Evolutionary conservation across 2,113 vertebrate genomes (phyloP), one percentile per base, ranked within the genome.

Genomic region (Struthio camelus): DNA sequence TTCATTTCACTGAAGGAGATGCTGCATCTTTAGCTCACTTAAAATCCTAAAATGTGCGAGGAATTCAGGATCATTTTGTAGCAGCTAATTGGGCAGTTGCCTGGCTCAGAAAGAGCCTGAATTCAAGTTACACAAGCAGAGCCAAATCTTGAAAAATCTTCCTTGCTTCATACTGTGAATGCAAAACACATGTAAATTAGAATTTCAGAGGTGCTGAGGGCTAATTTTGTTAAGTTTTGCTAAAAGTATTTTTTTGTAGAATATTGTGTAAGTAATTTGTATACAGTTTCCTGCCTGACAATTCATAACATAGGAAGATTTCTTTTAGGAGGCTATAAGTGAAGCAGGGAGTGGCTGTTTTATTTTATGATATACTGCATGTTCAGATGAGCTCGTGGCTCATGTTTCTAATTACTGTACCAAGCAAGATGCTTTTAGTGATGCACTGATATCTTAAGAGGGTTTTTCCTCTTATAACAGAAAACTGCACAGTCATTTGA

Each of bases 361-460:
- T 79, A 36, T 51, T 67, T 85, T 69, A 32, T 15, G 67, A 19
- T 70, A 64, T 71, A 93, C 59, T 85, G 34, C 65, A 38, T 28
- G 34, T 93, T 93, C 65, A 65, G 44, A 75, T 80, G 42, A 95
- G 83, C 58, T 65, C 53, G 61, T 90, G 23, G 27, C 34, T 95
- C 42, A 40, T 71, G n/a, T 85, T 94, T 93, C 67, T 94, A 23
- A 80, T 78, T 90, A 62, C 22, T 24, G 73, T 25, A 79, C 7
- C 28, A 89, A 80, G 59, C 16, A 95, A 96, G 70, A 80, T 83
- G 59, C 3, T 96, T 94, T 87, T 90, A 62, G 32, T 69, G 48
- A 76, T 10, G 16, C 17, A 80, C 8, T 3, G 16, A 28, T 70
- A 80, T 10, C 18, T 85, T 85, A 67, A 27, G 12, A 51, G 4